Percentiles rank a stretch among this genome's conserved stretches.
These are phyloP conservation scores for Acronicta psi DNA, from an alignment of 2,888 invertebrate genomes.

Conservation along the genomic window DNA sequence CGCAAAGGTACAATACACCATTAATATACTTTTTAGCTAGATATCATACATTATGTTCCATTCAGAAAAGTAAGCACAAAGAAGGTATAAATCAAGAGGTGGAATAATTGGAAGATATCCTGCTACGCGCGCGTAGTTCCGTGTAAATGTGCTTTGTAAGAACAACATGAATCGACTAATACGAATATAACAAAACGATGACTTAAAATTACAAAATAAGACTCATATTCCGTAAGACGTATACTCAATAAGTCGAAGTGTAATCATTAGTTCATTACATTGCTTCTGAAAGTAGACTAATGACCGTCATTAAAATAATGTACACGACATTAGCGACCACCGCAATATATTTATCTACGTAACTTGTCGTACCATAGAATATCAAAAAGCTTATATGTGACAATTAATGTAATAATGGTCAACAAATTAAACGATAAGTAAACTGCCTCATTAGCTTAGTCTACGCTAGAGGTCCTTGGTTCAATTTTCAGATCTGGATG, in stretches of 20 bases:
- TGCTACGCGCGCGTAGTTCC: slow-evolving; percentile 25
- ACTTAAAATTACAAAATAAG: slow-evolving; percentile 41
- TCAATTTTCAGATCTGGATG: no score
- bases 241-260: slow-evolving; percentile 42
- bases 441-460: no score
- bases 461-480: no score
- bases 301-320: slow-evolving; percentile 56
- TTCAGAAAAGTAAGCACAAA: slow-evolving; percentile 55
- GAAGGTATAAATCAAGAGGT: slow-evolving; percentile 48
- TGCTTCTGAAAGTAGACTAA: slow-evolving; percentile 50
- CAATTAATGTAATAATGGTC: no score
- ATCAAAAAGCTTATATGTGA: no score
- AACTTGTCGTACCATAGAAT: slow-evolving; percentile 14
- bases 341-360: slow-evolving; percentile 13
- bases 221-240: slow-evolving; percentile 30
- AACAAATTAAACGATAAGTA: no score
- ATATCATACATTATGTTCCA: slow-evolving; percentile 46
- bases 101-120: slow-evolving; percentile 50
- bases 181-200: slow-evolving; percentile 20
- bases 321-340: slow-evolving; percentile 48
- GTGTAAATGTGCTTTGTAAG: slow-evolving; percentile 26
- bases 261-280: slow-evolving; percentile 49
- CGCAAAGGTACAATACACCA: slow-evolving; percentile 55
- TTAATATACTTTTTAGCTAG: slow-evolving; percentile 47
- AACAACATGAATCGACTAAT: slow-evolving; percentile 15